These are phyloP conservation scores for Coendou prehensilis DNA, from an alignment of 2,797 vertebrate species.

Conservation along the genomic window DNA sequence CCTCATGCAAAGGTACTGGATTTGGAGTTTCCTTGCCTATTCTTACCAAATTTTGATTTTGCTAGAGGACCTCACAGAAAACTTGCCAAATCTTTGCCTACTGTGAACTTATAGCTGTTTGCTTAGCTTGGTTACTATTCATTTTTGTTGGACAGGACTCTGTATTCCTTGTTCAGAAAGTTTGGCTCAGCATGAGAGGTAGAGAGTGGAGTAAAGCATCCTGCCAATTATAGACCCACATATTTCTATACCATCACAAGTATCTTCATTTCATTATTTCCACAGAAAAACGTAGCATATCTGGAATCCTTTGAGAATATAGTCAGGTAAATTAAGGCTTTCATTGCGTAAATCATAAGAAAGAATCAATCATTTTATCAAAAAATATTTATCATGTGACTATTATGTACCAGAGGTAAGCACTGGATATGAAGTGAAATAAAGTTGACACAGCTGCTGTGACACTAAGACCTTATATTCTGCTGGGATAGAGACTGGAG, in stretches of 20 bases:
- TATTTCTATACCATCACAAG: not conserved
- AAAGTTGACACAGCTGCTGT: not conserved
- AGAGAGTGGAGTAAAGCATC: not conserved
- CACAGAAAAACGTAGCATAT: not conserved
- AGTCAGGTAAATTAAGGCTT: not conserved
- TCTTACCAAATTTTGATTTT: slow-evolving; percentile 94
- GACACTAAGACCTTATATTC: not conserved
- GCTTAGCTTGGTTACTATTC: not conserved
- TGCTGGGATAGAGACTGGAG: not conserved
- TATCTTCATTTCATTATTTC: not conserved
- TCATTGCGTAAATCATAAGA: not conserved
- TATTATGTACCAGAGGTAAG: not conserved
- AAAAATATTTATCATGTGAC: not conserved
- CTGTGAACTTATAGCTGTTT: slow-evolving; percentile 84
- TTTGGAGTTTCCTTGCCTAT: slow-evolving; percentile 93
- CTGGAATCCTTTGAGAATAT: not conserved
- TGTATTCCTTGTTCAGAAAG: not conserved
- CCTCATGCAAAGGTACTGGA: slow-evolving; percentile 95
- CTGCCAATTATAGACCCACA: not conserved
- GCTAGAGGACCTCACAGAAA: slow-evolving; percentile 94
- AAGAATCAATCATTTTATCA: not conserved
- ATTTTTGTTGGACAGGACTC: not conserved
- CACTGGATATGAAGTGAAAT: not conserved
- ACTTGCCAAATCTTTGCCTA: slow-evolving; percentile 93
- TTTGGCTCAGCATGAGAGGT: not conserved